Conservation (phyloP, 2,888 invertebrate species). For the Drosophila nr. fundita region DNA sequence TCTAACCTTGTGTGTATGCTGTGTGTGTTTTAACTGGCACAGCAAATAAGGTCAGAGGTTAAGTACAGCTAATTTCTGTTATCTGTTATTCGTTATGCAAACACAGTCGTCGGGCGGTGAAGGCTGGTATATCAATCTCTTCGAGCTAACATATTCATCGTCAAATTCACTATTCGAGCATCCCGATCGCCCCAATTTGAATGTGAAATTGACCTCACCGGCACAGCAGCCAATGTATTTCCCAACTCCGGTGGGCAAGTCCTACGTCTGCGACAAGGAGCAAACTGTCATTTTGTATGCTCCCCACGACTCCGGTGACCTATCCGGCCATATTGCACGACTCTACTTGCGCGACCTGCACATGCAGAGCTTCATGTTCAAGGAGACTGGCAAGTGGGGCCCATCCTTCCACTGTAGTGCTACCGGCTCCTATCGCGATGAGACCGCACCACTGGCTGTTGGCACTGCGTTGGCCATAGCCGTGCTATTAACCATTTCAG, state of each 20-base stretch:
- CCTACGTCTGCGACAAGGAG: conserved; percentile 91
- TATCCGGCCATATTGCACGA: conserved; percentile 87
- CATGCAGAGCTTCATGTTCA: conserved; percentile 95
- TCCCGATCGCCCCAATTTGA: conserved; percentile 86
- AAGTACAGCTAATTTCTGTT: conserved; percentile 4
- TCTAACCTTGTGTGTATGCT: neutral
- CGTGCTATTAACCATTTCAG: conserved; percentile 92
- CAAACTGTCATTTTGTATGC: conserved; percentile 88
- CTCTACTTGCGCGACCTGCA: conserved; percentile 89
- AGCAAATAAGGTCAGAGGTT: conserved; percentile 38
- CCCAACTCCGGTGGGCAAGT: conserved; percentile 94
- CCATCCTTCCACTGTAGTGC: conserved; percentile 85
- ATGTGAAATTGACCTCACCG: conserved; percentile 87
- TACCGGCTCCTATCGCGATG: conserved; percentile 89
- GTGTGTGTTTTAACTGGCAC: neutral
- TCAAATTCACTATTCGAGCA: conserved; percentile 87
- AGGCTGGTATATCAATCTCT: conserved; percentile 93
- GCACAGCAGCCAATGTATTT: conserved; percentile 88
- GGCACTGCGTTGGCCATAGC: conserved; percentile 93
- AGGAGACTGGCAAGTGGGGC: conserved; percentile 88
- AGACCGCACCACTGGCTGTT: conserved; percentile 93
- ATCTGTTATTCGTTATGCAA: neutral
- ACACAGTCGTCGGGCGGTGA: conserved; percentile 94
- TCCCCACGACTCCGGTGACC: conserved; percentile 85
- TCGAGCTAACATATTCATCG: conserved; percentile 91